Conservation (phyloP, 1,140 invertebrate species). For the Drosophila insularis region DNA sequence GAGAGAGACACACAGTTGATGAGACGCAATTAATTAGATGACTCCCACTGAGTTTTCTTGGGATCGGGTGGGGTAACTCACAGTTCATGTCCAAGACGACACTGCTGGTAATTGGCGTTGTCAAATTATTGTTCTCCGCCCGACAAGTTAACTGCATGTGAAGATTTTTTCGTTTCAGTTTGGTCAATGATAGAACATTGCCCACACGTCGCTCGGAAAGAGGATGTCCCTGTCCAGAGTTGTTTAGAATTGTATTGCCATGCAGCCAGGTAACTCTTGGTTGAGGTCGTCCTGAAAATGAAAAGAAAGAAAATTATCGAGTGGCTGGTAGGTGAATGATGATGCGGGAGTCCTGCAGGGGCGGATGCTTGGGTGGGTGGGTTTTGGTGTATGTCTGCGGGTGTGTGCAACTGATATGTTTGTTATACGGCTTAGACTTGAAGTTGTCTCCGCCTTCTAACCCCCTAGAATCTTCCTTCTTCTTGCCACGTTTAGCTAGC, state of each 20-base stretch:
- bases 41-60: slow-evolving; percentile 6
- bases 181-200: slow-evolving; percentile 87
- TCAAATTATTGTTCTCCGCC: slow-evolving; percentile 90
- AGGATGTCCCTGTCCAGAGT: slow-evolving; percentile 84
- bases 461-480: background rate
- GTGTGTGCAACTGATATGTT: slow-evolving; percentile 77
- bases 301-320: slow-evolving; percentile 62
- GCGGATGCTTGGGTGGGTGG: background rate
- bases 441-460: slow-evolving; percentile 44
- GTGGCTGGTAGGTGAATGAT: slow-evolving; percentile 17
- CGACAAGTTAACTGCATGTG: slow-evolving; percentile 88
- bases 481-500: slow-evolving; percentile 41
- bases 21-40: slow-evolving; percentile 59
- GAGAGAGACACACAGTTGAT: slow-evolving; percentile 33
- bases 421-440: slow-evolving; percentile 65
- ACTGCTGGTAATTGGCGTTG: slow-evolving; percentile 88
- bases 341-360: background rate
- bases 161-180: slow-evolving; percentile 87
- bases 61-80: slow-evolving; percentile 84
- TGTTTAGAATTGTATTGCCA: slow-evolving; percentile 89
- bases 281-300: slow-evolving; percentile 87
- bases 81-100: slow-evolving; percentile 91
- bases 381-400: slow-evolving; percentile 3
- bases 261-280: slow-evolving; percentile 94
- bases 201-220: slow-evolving; percentile 86